Conservation (phyloP, 30 jellyfish, hydroid and myxozoan genomes). For the Cassiopea andromeda region DNA sequence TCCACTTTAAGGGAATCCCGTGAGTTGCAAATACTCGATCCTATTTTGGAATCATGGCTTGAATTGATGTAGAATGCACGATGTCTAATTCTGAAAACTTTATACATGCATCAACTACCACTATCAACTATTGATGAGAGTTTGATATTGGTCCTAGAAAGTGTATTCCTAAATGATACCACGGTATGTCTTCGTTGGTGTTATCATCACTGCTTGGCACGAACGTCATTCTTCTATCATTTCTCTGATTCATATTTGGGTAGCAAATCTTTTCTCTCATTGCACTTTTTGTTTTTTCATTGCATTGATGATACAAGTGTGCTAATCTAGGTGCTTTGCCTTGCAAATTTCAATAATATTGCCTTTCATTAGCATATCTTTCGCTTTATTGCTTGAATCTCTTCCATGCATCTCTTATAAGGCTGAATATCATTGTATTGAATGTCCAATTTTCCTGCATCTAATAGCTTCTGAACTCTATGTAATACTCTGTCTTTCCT, state of each 20-base stretch:
- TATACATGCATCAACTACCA: constrained; percentile 48
- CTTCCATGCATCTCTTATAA: constrained; percentile 37
- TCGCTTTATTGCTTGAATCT: constrained; percentile 37
- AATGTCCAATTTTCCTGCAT: constrained; percentile 36
- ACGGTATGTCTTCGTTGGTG: constrained; percentile 46
- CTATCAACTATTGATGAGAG: constrained; percentile 51
- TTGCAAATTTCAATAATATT: constrained; percentile 26
- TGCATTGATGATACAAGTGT: constrained; percentile 75
- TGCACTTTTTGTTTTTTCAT: constrained; percentile 49
- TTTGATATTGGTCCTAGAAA: constrained; percentile 76
- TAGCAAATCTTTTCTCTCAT: constrained; percentile 65
- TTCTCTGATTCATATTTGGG: constrained; percentile 45
- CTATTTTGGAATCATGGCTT: constrained; percentile 46
- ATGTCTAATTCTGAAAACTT: constrained; percentile 71
- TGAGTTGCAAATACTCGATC: constrained; percentile 60
- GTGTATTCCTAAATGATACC: constrained; percentile 69
- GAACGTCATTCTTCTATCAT: constrained; percentile 31
- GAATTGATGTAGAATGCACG: constrained; percentile 67
- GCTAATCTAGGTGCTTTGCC: constrained; percentile 47
- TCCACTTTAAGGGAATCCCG: constrained; percentile 48
- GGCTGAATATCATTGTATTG: constrained; percentile 31
- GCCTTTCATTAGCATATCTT: constrained; percentile 63
- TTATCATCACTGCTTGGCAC: constrained; percentile 74
- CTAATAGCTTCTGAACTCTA: constrained; percentile 21
- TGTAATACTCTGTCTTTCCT: constrained; percentile 27